Base-by-base conservation (phyloP, 2,113 vertebrate genomes). In the Callocephalon fimbriatum region DNA sequence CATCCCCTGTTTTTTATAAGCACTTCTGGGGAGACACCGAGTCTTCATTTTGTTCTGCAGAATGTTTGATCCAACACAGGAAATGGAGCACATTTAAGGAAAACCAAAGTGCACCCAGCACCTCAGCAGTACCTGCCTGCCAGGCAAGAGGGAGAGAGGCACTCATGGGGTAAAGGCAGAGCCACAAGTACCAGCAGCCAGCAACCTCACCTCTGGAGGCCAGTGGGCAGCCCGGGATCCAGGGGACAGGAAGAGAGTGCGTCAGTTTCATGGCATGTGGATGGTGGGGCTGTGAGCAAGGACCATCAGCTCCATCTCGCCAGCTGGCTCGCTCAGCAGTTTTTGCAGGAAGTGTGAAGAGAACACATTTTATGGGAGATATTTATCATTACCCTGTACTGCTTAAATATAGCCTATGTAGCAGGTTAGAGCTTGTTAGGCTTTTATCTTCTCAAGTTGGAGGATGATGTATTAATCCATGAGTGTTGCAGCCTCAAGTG, bases 391-490 rank as follows among this genome's bases (percentile, higher is more conserved):
- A 97, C 87, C 73, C 91, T 92, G 88, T 94, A 87, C 86, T 75
- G 70, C 91, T 97, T 97, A 97, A 96, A 96, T 97, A 95, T 92
- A 97, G 91, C 73, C 91, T 84, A 71, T 53, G 86, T 92, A 94
- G 96, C 96, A 97, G 92, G 96, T 96, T 96, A 95, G 94, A 92
- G 93, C 96, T 96, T 97, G 96, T 97, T 96, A 96, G 91, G 91
- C 96, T 97, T 97, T 97, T 97, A 97, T 96, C 95, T 95, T 89
- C 95, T 96, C 70, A 25, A 92, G 93, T 62, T 95, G 93, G 95
- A 97, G 95, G 70, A 93, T 95, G 97, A 95, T 96, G 92, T 93
- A 97, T 97, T 97, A 97, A 95, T 95, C 96, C 88, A 31, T 65
- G 88, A 94, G 94, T 94, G 93, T 42, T 91, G 80, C 83, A 96